phyloP scores from a whole-genome alignment of 2,113 vertebrate genomes.

The Megaleporinus macrocephalus region DNA sequence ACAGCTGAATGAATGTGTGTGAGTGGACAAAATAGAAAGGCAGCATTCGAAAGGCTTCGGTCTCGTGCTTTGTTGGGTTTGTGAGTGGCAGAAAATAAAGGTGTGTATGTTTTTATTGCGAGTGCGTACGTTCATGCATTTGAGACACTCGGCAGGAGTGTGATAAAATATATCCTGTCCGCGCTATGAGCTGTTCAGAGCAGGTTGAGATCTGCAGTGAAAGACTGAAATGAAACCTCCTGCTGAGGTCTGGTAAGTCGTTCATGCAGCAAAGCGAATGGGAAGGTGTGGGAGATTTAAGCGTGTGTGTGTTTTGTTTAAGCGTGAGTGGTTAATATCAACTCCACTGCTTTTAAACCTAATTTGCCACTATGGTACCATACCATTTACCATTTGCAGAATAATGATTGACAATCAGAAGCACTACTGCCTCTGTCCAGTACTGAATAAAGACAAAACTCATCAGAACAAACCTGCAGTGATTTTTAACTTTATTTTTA shows the following conservation, averaged over 20 bases:
- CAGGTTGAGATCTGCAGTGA: not conserved
- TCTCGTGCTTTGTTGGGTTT: not conserved
- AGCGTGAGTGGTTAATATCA: not conserved
- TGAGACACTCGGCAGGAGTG: conserved; percentile 4
- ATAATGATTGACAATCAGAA: too few relatives aligned
- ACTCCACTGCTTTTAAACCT: not conserved
- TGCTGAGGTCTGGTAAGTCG: conserved; percentile 42
- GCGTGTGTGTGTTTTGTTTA: not conserved
- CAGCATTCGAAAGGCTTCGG: not conserved
- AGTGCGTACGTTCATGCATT: not conserved
- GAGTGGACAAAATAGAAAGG: conserved; percentile 18
- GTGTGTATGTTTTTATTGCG: conserved; percentile 24
- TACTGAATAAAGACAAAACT: too few relatives aligned
- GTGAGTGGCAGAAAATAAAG: not conserved
- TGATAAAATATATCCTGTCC: conserved; percentile 17
- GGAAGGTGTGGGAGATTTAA: not conserved
- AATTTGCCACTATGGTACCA: too few relatives aligned
- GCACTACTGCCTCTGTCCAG: too few relatives aligned
- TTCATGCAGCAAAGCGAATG: not conserved
- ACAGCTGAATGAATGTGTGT: conserved; percentile 21
- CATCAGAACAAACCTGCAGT: too few relatives aligned
- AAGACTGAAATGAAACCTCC: not conserved
- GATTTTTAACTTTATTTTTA: too few relatives aligned
- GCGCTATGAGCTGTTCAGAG: conserved; percentile 7
- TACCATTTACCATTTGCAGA: too few relatives aligned